These are phyloP conservation scores for Hippasteria phrygiana DNA, from an alignment of 53 echinoderm and acorn worm species.

Conservation along the genomic window DNA sequence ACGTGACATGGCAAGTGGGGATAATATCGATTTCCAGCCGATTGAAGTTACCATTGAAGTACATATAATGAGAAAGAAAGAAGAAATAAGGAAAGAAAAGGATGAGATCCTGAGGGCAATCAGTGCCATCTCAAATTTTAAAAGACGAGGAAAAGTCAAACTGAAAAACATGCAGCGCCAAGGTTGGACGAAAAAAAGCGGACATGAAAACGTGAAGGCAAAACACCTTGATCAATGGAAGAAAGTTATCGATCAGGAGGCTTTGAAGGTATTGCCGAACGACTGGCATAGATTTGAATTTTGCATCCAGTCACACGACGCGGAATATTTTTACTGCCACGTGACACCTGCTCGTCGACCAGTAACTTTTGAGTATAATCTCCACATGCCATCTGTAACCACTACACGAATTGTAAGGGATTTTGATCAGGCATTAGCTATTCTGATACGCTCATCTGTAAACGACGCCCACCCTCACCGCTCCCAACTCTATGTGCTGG, in stretches of 20 bases:
- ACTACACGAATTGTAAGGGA: background rate
- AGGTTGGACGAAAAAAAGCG: background rate
- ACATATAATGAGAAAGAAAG: constrained; percentile 27
- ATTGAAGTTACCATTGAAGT: constrained; percentile 10
- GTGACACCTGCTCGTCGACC: constrained; percentile 23
- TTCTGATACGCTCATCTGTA: background rate
- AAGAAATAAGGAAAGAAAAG: background rate
- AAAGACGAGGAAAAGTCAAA: constrained; percentile 5
- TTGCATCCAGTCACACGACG: constrained; percentile 5
- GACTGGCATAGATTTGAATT: constrained; percentile 12
- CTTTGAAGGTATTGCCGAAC: background rate
- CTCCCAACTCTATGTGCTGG: too few relatives aligned
- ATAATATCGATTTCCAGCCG: background rate
- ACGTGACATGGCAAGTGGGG: too few relatives aligned
- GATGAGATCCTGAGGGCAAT: background rate
- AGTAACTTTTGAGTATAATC: constrained; percentile 19
- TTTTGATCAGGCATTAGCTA: constrained; percentile 13
- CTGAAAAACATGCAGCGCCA: constrained; percentile 15
- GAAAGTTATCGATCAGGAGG: constrained; percentile 8
- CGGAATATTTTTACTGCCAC: constrained; percentile 19
- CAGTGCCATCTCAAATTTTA: constrained; percentile 11
- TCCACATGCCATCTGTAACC: background rate
- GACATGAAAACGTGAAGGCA: constrained; percentile 11
- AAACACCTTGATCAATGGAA: constrained; percentile 35
- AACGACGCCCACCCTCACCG: background rate